Evolutionary conservation across 1,140 invertebrate genomes (phyloP).

Genomic region (Macrotrachela quadricornifera): DNA sequence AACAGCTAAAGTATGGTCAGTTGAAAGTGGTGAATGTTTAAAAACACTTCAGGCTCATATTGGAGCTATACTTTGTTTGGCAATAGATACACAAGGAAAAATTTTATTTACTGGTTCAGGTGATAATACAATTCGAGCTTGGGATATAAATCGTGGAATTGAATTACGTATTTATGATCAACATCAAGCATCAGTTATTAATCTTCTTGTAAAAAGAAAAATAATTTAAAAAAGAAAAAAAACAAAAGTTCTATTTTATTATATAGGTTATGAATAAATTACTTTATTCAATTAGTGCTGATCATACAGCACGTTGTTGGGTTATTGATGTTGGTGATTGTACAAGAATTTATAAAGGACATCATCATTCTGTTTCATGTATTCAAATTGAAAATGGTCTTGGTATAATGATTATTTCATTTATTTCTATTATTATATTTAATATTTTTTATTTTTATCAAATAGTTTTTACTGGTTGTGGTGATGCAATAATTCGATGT

Average conservation of each 20-base stretch:
- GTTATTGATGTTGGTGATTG: slow-evolving; percentile 38
- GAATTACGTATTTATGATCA: slow-evolving; percentile 29
- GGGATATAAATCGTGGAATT: slow-evolving; percentile 32
- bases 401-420: slow-evolving; percentile 20
- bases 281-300: slow-evolving; percentile 35
- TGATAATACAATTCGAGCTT: slow-evolving; percentile 32
- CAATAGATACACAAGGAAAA: slow-evolving; percentile 24
- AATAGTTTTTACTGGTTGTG: slow-evolving; percentile 34
- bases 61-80: slow-evolving; percentile 33
- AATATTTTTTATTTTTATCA: neutral
- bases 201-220: slow-evolving; percentile 24
- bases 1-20: slow-evolving; percentile 33
- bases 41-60: slow-evolving; percentile 32
- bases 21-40: slow-evolving; percentile 30
- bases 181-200: slow-evolving; percentile 34
- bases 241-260: neutral
- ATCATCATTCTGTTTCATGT: slow-evolving; percentile 32
- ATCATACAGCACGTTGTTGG: slow-evolving; percentile 36
- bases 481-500: slow-evolving; percentile 24
- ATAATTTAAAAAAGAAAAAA: neutral
- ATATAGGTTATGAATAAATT: slow-evolving; percentile 32
- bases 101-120: slow-evolving; percentile 33
- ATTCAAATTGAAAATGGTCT: slow-evolving; percentile 33
- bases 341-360: slow-evolving; percentile 33
- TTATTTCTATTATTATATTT: neutral